Percentiles rank a stretch among this genome's conserved stretches.
These are phyloP conservation scores for Acrobasis repandana DNA, from an alignment of 2,888 invertebrate genomes.

Conservation along the genomic window DNA sequence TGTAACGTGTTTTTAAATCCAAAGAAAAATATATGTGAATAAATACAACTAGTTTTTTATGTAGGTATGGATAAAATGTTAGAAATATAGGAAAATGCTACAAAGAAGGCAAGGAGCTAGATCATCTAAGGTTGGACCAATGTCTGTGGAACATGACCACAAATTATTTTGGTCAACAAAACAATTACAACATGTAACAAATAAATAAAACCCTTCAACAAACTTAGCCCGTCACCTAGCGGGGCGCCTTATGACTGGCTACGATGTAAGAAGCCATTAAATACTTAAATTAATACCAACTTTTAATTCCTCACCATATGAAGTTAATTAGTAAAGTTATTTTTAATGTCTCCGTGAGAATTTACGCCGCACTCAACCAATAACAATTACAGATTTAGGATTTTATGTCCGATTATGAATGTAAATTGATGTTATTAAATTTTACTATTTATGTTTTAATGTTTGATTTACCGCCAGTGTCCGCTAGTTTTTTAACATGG, in stretches of 20 bases:
- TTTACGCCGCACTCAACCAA: conserved; percentile 40
- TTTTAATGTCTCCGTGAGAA: conserved; percentile 56
- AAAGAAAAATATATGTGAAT: too few relatives aligned
- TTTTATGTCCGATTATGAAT: conserved; percentile 37
- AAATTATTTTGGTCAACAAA: background rate
- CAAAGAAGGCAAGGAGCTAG: too few relatives aligned
- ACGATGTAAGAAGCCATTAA: conserved; percentile 39
- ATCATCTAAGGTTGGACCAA: background rate
- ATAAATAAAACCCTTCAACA: conserved; percentile 8
- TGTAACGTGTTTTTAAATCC: too few relatives aligned
- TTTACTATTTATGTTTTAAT: conserved; percentile 30
- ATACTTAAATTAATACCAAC: conserved; percentile 49
- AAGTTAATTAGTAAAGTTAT: conserved; percentile 54
- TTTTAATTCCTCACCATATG: conserved; percentile 44
- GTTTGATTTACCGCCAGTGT: conserved; percentile 1
- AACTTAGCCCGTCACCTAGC: conserved; percentile 1
- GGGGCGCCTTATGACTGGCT: conserved; percentile 4
- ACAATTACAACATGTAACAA: background rate
- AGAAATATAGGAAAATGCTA: too few relatives aligned
- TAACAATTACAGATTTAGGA: conserved; percentile 56
- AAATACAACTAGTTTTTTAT: too few relatives aligned
- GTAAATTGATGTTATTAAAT: conserved; percentile 41
- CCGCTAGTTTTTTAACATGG: background rate
- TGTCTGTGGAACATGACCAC: background rate
- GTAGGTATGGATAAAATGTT: too few relatives aligned